Evolutionary conservation across 2,888 invertebrate genomes (phyloP), one percentile per base, ranked within the genome.

Genomic region (Perithous albicinctus): DNA sequence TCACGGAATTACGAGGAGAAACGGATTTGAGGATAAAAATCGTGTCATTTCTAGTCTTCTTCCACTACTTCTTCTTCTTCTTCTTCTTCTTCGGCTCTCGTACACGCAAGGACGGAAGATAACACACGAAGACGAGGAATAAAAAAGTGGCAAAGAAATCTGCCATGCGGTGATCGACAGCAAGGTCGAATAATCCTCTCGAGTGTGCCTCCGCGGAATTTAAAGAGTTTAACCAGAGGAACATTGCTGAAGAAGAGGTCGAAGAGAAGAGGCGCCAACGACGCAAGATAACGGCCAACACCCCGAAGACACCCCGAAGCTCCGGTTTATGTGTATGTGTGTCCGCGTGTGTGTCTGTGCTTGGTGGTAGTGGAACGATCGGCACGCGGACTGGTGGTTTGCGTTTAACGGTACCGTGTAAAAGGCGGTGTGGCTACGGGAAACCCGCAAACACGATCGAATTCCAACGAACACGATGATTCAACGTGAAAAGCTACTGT

Each of bases 381-480:
- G 80, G 80, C 82, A 80, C 80, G 75, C 80, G 80, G 80, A 67
- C 66, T 80, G n/a, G 82, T 78, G 84, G 82, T 84, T 84, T 84
- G 80, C 80, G 84, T 84, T 82, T 84, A 84, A 84, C 84, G 84
- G 84, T 82, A 84, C 54, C 77, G 48, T 72, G 80, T 78, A 80
- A 84, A n/a, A 79, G 80, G 79, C 77, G 80, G 74, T 78, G 75
- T 78, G 75, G 76, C 74, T 67, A 43, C 12, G 51, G 38, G 67
- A 54, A 73, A 79, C 61, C 35, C 69, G 69, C 66, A 15, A 82
- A 82, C 69, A 56, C 79, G 80, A 72, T 82, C 79, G 66, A 84
- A 82, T 84, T 80, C 79, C 77, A 77, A 67, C 69, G 78, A 80
- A 80, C 67, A 79, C 66, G 64, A 83, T 85, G 84, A 75, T 84